Evolutionary conservation across 2,113 vertebrate genomes (phyloP), one percentile per base, ranked within the genome.

Genomic region (Pongo pygmaeus): DNA sequence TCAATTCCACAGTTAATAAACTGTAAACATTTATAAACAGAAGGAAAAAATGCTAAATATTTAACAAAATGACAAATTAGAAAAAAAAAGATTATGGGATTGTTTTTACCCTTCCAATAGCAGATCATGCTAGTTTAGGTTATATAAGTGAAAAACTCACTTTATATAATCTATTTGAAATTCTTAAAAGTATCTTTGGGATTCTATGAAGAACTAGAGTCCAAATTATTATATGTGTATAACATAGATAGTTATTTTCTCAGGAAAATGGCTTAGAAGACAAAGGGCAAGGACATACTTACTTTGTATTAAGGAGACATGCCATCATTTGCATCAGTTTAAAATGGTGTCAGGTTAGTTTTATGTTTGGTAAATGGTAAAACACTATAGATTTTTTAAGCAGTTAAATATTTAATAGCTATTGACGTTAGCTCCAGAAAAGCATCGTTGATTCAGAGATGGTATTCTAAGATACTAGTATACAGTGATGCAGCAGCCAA

Each of bases 371-470:
- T 75, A 38, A 94, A 74, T 40, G 38, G 38, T 88, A 61, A 89
- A 78, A 38, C 25, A 72, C 14, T 93, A 78, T 5, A 70, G 43
- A 89, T 32, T 77, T 74, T 88, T 77, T 89, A 87, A 57, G n/a
- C 22, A 52, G 32, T 72, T 94, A 94, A 86, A 75, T 96, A 40
- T 93, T 79, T 90, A 90, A 59, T 94, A 84, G 35, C 13, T 79
- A 95, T 91, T 55, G 70, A 48, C 23, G 4, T 40, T 27, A 23
- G 35, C 25, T 25, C 38, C 27, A 57, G 67, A 46, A 84, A 80
- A 61, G 4, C 27, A 50, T 32, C 13, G 84, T 86, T 55, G 22
- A 78, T 89, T 89, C 57, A 86, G 25, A 90, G 43, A 50, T 14
- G 3, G 6, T 27, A 40, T 52, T 32, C 12, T 61, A 57, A 84